phyloP scores from a whole-genome alignment of 2,113 vertebrate species.

The Parus major region DNA sequence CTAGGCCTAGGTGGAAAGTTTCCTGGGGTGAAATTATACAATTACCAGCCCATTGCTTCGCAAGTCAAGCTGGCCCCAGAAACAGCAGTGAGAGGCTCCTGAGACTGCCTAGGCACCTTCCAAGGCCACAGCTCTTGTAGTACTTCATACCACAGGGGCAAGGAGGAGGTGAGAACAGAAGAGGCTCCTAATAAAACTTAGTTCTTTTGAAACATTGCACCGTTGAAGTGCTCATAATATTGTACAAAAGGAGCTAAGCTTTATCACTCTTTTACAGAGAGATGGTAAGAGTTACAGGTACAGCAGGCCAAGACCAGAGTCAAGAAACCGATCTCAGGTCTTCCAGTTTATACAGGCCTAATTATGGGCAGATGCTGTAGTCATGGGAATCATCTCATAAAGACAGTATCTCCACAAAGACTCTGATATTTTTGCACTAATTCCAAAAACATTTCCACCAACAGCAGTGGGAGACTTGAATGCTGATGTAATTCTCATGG shows the following conservation, averaged over 20 bases:
- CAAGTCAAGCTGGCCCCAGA: background rate
- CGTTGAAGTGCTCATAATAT: background rate
- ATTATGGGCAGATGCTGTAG: background rate
- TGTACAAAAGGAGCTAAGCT: background rate
- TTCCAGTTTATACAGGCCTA: background rate
- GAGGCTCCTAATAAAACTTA: conserved; percentile 10
- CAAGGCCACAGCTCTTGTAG: background rate
- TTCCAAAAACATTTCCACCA: background rate
- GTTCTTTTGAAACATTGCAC: background rate
- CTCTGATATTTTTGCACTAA: background rate
- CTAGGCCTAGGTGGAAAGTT: background rate
- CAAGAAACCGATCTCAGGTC: background rate
- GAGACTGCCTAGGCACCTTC: background rate
- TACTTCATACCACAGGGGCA: background rate
- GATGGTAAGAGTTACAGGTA: background rate
- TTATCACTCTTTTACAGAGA: background rate
- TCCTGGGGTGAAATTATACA: background rate
- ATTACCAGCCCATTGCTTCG: background rate
- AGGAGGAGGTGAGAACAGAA: background rate
- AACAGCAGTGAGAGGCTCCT: background rate
- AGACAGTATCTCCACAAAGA: background rate
- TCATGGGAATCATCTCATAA: background rate
- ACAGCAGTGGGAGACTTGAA: background rate
- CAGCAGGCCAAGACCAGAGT: background rate
- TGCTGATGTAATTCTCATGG: background rate